Conservation (phyloP, 2,797 vertebrate genomes). For the Dicrostonyx torquatus region DNA sequence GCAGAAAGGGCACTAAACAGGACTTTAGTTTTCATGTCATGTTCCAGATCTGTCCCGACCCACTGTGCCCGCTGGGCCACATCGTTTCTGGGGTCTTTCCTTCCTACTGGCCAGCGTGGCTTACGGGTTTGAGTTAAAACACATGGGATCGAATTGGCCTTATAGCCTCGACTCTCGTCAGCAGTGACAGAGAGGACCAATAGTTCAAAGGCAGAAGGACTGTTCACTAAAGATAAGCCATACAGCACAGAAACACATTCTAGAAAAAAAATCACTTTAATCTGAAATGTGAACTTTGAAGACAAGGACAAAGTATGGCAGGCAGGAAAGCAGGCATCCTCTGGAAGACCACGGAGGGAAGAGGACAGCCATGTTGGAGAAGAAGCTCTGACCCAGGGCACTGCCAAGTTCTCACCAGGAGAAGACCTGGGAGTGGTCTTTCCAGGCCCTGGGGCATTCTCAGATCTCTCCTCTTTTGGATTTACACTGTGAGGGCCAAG, state of each 20-base stretch:
- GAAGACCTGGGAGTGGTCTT: neutral
- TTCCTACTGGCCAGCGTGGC: neutral
- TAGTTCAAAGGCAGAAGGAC: neutral
- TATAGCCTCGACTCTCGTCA: neutral
- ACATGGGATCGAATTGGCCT: neutral
- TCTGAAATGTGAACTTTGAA: neutral
- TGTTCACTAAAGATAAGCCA: neutral
- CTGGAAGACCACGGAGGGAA: neutral
- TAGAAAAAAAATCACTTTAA: slow-evolving; percentile 22
- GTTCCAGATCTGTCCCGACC: neutral
- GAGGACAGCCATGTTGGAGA: neutral
- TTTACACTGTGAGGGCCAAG: neutral
- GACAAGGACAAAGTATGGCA: neutral
- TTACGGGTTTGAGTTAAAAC: slow-evolving; percentile 27
- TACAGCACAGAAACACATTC: neutral
- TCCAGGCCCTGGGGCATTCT: neutral
- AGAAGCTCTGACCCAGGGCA: neutral
- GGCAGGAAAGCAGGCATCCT: neutral
- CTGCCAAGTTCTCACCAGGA: neutral
- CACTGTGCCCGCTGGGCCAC: neutral
- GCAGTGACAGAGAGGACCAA: neutral
- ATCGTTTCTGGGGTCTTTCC: neutral
- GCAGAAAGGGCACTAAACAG: neutral
- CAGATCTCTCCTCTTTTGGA: slow-evolving; percentile 32
- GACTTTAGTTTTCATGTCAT: neutral